Conservation (phyloP, 2,113 vertebrate genomes). For the Sapayoa aenigma region DNA sequence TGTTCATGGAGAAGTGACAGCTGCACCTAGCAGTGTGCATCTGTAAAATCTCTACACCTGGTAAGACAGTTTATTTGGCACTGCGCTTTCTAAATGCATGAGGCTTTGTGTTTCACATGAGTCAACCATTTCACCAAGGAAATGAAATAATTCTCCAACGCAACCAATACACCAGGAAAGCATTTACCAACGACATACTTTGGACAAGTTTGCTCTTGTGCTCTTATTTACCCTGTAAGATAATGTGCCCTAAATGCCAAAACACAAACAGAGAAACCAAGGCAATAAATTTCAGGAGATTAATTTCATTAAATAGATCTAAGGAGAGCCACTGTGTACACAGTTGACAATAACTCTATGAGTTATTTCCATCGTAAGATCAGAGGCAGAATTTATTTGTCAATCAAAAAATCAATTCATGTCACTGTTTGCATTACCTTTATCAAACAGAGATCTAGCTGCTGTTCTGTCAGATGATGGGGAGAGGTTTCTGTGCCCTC, state of each 20-base stretch:
- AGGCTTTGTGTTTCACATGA: neutral
- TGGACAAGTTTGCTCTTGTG: slow-evolving; percentile 2
- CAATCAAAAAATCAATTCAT: neutral
- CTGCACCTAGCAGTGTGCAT: neutral
- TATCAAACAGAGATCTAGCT: neutral
- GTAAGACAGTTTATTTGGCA: neutral
- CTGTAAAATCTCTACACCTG: neutral
- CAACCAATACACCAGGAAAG: neutral
- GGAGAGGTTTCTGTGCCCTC: neutral
- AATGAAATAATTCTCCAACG: neutral
- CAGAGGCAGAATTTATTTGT: neutral
- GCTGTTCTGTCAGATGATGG: neutral
- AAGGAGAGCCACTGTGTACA: neutral
- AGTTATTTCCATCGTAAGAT: neutral
- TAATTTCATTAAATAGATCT: neutral
- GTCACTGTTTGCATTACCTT: neutral
- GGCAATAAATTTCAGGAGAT: neutral
- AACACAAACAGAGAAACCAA: slow-evolving; percentile 5
- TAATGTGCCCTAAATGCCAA: neutral
- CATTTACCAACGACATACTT: neutral
- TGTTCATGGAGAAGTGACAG: neutral
- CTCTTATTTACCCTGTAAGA: neutral
- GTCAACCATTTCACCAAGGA: neutral
- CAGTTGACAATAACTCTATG: neutral
- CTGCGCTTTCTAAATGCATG: neutral